Base-by-base conservation (phyloP, 2,113 vertebrate species). In the Sprattus sprattus region DNA sequence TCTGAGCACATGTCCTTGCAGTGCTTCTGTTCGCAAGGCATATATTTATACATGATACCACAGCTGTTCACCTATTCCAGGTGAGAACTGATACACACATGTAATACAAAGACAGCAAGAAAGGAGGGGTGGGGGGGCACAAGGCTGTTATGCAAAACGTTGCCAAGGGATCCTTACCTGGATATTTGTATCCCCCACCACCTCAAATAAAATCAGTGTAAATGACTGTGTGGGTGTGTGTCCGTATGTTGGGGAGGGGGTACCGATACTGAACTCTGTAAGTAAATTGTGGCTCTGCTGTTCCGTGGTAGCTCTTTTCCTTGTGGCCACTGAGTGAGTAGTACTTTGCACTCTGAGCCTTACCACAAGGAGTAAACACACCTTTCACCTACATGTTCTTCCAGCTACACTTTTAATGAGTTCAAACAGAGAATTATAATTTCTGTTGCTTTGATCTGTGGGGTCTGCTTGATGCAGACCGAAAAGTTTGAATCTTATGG, bases 341-440 rank as follows among this genome's bases (percentile, higher is more conserved):
- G 82, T 75, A 89, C 88, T 87, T 87, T 89, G 80, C 54, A 82
- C 84, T 18, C 16, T 83, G 81, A 88, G 54, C 78, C 9, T 86
- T 49, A 84, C 85, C 45, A 44, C 75, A 54, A 78, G 83, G 6
- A 52, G 50, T 75, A 84, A 86, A 86, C 28, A 86, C 82, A 90
- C 87, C 88, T 89, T 90, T 90, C 81, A 86, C 88, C 90, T 87
- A 89, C 87, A 89, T 87, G 81, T 50, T 25, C 25, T 86, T 84
- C 71, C 87, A 87, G 82, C 71, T 64, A n/a, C 3, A 82, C 18
- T 83, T 50, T 78, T 82, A 85, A 13, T 84, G 75, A 78, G n/a
- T 47, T 39, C 5, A 10, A 22, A 39, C 71, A 64, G 22, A 22
- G 5, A 25, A 10, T 39, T 18, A 13, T 15, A 9, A 11, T 32